These are phyloP conservation scores for Ctenopoma kingsleyae DNA, from an alignment of 2,797 vertebrate genomes.

Conservation along the genomic window DNA sequence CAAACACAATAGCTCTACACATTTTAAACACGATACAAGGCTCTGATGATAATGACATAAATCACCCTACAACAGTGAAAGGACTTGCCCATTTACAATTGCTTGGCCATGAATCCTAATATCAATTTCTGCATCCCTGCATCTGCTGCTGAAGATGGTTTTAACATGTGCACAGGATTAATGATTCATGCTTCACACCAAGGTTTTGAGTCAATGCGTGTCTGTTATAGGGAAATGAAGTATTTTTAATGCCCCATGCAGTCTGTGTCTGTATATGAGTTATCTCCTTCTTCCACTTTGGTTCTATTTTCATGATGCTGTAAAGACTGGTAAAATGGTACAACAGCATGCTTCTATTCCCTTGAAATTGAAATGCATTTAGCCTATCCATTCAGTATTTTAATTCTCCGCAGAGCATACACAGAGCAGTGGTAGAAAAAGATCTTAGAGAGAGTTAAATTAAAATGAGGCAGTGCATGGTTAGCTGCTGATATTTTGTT, in stretches of 20 bases:
- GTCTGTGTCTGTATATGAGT: conserved; percentile 11
- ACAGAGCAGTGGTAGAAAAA: conserved; percentile 15
- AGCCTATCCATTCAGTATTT: conserved; percentile 19
- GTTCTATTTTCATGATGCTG: neutral
- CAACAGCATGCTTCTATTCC: conserved; percentile 1
- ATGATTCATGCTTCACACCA: conserved; percentile 52
- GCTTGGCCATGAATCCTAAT: conserved; percentile 27
- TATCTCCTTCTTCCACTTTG: conserved; percentile 35
- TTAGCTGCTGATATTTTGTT: neutral
- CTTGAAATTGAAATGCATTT: conserved; percentile 42
- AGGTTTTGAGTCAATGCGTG: conserved; percentile 10
- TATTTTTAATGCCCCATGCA: neutral
- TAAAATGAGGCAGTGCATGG: neutral
- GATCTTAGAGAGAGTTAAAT: neutral
- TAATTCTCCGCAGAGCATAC: conserved; percentile 18
- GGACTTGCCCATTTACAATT: conserved; percentile 17
- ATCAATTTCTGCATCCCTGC: conserved; percentile 25
- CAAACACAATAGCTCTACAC: conserved; percentile 23
- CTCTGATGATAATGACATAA: conserved; percentile 54
- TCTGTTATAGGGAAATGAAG: conserved; percentile 14
- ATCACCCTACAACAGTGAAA: conserved; percentile 23
- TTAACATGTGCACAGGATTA: conserved; percentile 33
- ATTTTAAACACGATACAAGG: conserved; percentile 44
- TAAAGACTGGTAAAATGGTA: conserved; percentile 1
- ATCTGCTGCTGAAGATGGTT: conserved; percentile 11